These are phyloP conservation scores for Dryadula phaetusa DNA, from an alignment of 2,888 invertebrate species.

Conservation along the genomic window DNA sequence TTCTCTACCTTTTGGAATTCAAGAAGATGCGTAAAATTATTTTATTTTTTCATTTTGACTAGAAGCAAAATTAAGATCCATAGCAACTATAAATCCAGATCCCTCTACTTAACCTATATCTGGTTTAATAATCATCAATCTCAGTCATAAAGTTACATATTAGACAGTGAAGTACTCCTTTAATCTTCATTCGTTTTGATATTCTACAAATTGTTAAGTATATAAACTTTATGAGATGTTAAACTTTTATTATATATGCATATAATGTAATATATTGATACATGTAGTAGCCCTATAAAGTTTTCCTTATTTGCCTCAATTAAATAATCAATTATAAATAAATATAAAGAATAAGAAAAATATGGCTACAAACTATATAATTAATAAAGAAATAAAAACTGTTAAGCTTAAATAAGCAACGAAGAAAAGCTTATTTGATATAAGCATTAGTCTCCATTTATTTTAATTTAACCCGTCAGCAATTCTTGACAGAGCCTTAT, in stretches of 20 bases:
- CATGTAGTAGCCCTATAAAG: too few relatives aligned
- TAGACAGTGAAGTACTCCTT: constrained; percentile 50
- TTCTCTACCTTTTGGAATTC: too few relatives aligned
- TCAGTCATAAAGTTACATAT: constrained; percentile 56
- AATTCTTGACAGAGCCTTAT: not conserved
- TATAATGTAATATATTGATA: too few relatives aligned
- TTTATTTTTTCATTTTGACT: not conserved
- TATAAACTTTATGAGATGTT: too few relatives aligned
- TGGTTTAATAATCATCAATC: constrained; percentile 63
- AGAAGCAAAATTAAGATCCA: not conserved
- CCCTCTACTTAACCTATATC: constrained; percentile 49
- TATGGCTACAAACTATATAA: too few relatives aligned
- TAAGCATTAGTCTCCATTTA: not conserved
- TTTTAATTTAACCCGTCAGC: constrained; percentile 8
- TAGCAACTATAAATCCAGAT: constrained; percentile 39
- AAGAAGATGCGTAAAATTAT: not conserved
- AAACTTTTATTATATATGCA: too few relatives aligned
- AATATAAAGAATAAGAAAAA: too few relatives aligned
- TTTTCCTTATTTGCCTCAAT: too few relatives aligned
- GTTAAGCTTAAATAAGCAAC: not conserved
- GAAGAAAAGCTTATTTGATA: not conserved
- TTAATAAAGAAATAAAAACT: not conserved
- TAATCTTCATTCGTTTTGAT: constrained; percentile 28
- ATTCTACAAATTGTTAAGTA: too few relatives aligned
- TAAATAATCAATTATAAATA: too few relatives aligned